Percentiles rank a stretch among this genome's conserved stretches.
phyloP scores from a whole-genome alignment of 2,888 invertebrate species.

The Catocala nupta region DNA sequence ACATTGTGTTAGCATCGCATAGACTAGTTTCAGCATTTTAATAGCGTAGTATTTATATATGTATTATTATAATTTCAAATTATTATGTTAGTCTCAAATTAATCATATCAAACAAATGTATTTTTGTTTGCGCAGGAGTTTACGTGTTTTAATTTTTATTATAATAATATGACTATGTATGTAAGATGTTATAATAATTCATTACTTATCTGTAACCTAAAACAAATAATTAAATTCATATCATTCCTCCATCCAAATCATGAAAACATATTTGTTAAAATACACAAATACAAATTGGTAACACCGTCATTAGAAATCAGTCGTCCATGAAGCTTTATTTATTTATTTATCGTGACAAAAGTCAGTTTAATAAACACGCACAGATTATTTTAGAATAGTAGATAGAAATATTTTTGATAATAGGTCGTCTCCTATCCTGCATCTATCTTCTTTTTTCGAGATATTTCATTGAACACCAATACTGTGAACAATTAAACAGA shows the following conservation, averaged over 20 bases:
- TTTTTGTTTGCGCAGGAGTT: conserved; percentile 52
- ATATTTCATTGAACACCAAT: conserved; percentile 28
- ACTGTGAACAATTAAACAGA: conserved; percentile 11
- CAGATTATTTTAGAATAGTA: conserved; percentile 60
- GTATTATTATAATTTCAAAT: conserved; percentile 48
- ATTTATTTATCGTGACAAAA: conserved; percentile 60
- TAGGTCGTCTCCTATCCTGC: conserved; percentile 34
- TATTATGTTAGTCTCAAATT: conserved; percentile 67
- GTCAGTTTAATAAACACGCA: conserved; percentile 77
- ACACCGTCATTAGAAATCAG: conserved; percentile 46
- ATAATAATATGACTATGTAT: conserved; percentile 20
- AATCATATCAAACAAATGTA: conserved; percentile 70
- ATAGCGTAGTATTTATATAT: conserved; percentile 68
- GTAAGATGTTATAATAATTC: conserved; percentile 14
- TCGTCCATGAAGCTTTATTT: conserved; percentile 71
- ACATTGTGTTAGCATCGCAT: conserved; percentile 64
- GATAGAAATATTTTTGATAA: conserved; percentile 56
- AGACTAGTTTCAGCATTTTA: conserved; percentile 81
- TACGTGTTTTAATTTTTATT: conserved; percentile 30
- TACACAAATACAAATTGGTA: conserved; percentile 36
- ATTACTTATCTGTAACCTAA: conserved; percentile 49
- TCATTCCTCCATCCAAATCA: conserved; percentile 79
- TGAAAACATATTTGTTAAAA: conserved; percentile 33
- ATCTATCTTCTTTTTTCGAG: conserved; percentile 41
- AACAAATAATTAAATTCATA: conserved; percentile 67